These are phyloP conservation scores for Aplodontia rufa DNA, from an alignment of 2,113 vertebrate species.

Conservation along the genomic window DNA sequence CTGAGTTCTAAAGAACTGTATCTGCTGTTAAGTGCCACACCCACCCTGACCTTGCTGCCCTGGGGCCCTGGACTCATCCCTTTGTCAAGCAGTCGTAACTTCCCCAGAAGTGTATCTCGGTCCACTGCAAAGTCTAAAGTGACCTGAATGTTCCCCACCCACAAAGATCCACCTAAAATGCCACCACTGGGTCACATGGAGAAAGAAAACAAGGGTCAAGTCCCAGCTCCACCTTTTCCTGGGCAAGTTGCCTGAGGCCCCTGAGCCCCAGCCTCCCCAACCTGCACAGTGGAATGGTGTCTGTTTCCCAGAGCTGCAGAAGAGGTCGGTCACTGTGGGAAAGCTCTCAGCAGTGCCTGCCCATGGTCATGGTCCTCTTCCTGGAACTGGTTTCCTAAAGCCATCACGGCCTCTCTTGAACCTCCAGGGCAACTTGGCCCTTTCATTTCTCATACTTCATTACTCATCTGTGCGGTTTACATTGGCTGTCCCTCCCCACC, in stretches of 20 bases:
- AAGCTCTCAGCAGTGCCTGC: neutral
- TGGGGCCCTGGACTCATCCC: neutral
- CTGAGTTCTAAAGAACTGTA: neutral
- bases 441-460: neutral
- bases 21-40: neutral
- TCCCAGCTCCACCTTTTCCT: neutral
- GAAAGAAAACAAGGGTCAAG: neutral
- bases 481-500: neutral
- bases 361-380: neutral
- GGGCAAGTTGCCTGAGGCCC: neutral
- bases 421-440: accelerated
- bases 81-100: neutral
- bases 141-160: neutral
- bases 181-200: neutral
- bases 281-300: too few relatives aligned
- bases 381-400: neutral
- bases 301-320: neutral
- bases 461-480: too few relatives aligned
- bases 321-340: accelerated
- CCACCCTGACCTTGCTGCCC: neutral
- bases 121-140: neutral
- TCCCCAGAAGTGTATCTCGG: neutral
- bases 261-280: accelerated
- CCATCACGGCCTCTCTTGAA: neutral
- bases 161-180: neutral